Base-by-base conservation (phyloP, 2,797 vertebrate genomes). In the Crenuchus spilurus region DNA sequence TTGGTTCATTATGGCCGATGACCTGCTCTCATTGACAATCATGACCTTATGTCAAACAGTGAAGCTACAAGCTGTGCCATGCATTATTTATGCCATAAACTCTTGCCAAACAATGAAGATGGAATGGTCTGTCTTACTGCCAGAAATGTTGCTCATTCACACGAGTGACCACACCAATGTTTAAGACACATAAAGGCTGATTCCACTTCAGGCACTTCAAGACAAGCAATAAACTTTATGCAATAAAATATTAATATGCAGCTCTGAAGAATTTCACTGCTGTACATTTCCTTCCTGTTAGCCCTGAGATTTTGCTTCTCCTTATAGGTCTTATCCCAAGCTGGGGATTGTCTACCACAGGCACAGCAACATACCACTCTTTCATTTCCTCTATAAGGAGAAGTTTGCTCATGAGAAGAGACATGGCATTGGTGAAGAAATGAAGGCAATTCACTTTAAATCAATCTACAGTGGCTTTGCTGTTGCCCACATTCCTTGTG, bases 81-180 rank as follows among this genome's bases (percentile, higher is more conserved):
- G 79, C 81, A 88, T 86, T 84, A 88, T 85, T 85, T 83, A 84
- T 72, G 35, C 79, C 80, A 80, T 81, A 79, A 76, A 80, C 70
- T 75, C 85, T 80, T 66, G 73, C 83, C 81, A 87, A 87, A 86
- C 84, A 88, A 79, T 81, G 68, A 74, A 69, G 82, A 77, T 83
- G 83, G 87, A 86, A 88, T 87, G 85, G 84, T 60, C 83, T 85
- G 87, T 87, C 88, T 82, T 84, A 81, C 79, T 84, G 81, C 86
- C 86, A 85, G 82, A 84, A 81, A 74, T 42, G 70, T 68, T 49
- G 51, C 51, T 31, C 62, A 14, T 14, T 28, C 13, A 13, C 49
- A 52, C 14, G 6, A 79, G 80, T 82, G 82, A 87, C 80, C 62
- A 80, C 73, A 60, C 82, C 58, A 79, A 74, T 13, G 52, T 87